Base-by-base conservation (phyloP, 2,797 vertebrate genomes). In the Schizopygopsis malacanthus region DNA sequence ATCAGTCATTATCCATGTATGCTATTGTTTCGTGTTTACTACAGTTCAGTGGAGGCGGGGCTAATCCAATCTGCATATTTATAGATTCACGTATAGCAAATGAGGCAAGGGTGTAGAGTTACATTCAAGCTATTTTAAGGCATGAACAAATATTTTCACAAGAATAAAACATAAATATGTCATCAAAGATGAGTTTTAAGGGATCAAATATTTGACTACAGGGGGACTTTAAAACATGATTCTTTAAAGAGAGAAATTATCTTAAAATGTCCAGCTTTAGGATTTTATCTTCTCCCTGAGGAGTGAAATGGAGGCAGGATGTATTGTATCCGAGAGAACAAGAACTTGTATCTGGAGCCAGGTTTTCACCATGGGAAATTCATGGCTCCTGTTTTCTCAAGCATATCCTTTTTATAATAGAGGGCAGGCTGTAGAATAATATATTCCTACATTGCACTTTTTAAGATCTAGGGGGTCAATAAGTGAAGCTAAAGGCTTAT, bases 401-500 rank as follows among this genome's bases (percentile, higher is more conserved):
- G 39, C 75, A 15, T 83, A 89, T 84, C 73, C 50, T 47, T 86
- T 81, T 80, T 82, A 81, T 80, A 83, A 86, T 79, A 75, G 80
- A 85, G 75, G 77, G 37, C 87, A 82, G 83, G 76, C 56, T 79
- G 13, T 59, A 87, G 83, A 87, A 89, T 86, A 86, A 89, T 90
- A 67, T 73, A 86, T 88, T 89, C 61, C 41, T 83, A 88, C 65
- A 85, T 67, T 70, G 85, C 83, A 82, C 83, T 89, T 85, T 71
- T 79, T 50, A 85, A 79, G 79, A 73, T 65, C 43, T 73, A 65
- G 63, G 61, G 85, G 69, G 79, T 81, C 82, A 84, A 84, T 85
- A 75, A 61, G 59, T 43, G 25, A 79, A 85, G 45, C 67, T 69
- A 83, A 67, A 77, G 50, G 79, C 61, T 22, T 84, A 79, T 41